Evolutionary conservation across 2,888 invertebrate genomes (phyloP).

Genomic region (Uloborus plumipes): DNA sequence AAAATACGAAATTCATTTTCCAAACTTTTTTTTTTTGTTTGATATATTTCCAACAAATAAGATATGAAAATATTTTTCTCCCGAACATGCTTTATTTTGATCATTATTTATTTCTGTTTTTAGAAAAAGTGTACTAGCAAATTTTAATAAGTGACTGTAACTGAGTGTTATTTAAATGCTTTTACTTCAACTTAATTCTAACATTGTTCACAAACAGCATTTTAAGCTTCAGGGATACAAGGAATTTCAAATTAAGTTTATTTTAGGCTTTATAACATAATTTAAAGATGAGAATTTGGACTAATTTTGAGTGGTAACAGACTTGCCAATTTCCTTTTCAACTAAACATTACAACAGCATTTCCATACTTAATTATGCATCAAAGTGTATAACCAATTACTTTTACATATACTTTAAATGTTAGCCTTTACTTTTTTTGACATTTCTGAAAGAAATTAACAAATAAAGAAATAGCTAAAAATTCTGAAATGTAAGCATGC

Average conservation of each 20-base stretch:
- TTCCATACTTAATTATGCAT: constrained; percentile 4
- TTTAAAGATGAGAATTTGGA: background rate
- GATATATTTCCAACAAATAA: background rate
- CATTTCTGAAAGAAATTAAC: background rate
- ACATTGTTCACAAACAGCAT: background rate
- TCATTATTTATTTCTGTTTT: background rate
- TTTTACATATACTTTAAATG: background rate
- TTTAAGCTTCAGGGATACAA: background rate
- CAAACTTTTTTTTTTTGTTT: too few species aligned
- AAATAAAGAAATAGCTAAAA: background rate
- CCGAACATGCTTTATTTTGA: background rate
- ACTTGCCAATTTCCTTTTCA: background rate
- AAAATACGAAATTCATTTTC: too few species aligned
- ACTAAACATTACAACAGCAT: background rate
- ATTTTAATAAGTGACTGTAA: background rate
- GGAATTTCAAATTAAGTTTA: background rate
- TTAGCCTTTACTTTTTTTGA: background rate
- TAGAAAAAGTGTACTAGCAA: background rate
- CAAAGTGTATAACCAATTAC: background rate
- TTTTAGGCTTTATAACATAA: background rate
- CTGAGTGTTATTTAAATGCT: background rate
- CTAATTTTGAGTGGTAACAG: background rate
- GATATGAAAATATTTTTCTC: background rate
- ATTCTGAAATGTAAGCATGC: background rate
- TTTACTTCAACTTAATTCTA: background rate